Base-by-base conservation (phyloP, 2,797 vertebrate species). In the Choloepus didactylus region DNA sequence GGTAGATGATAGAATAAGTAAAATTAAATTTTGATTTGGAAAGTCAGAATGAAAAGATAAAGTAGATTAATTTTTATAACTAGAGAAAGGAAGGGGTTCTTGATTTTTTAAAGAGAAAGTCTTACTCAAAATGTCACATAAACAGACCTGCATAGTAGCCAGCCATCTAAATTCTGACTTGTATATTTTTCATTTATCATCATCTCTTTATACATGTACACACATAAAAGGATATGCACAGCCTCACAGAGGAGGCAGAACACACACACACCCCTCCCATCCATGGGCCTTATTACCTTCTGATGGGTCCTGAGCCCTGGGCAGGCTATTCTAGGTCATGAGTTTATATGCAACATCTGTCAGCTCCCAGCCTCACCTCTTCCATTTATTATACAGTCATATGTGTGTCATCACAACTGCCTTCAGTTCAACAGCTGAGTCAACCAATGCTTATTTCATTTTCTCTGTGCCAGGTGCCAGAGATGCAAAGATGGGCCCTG, bases 11-110 rank as follows among this genome's bases (percentile, higher is more conserved):
- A 90, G 77, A 82, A 73, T 73, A 77, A 79, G 67, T 81, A 89
- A 95, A 62, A 59, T 69, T 60, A 76, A 64, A 87, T 92, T 87
- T 95, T 84, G 73, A 87, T 76, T 85, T 77, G 84, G 75, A 92
- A 94, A 88, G 84, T 19, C 11, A 46, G 87, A 81, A n/a, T 56
- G 35, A 90, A 96, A 91, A 88, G 79, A 60, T 41, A 91, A 95
- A 89, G 59, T 67, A 54, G 70, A 59, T 46, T 86, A 72, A 91
- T 35, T 92, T 92, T 91, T 60, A 87, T 15, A 69, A 44, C 46
- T 80, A 94, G 75, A 94, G 66, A 75, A 70, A 92, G 69, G 44
- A 90, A 84, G 35, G 35, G n/a, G 9, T 60, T 66, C 41, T 95
- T 76, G 76, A 62, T 44, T 51, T 59, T 79, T 80, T 59, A 10